Conservation (phyloP, 2,797 vertebrate species). For the Ammospiza maritima region DNA sequence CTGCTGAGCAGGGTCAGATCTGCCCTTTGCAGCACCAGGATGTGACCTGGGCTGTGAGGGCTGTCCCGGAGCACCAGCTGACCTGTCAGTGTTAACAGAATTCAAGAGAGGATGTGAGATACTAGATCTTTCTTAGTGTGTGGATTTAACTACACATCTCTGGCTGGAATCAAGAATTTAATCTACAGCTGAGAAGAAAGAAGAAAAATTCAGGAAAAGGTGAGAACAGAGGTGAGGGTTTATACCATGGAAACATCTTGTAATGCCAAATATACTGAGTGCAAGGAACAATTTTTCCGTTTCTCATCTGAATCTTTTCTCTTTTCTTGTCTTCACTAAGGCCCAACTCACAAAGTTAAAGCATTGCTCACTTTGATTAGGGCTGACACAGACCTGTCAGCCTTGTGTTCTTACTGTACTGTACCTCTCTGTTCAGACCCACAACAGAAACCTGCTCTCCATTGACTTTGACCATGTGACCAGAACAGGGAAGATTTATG, state of each 20-base stretch:
- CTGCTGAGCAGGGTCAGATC: neutral
- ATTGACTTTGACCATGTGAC: slow-evolving; percentile 96
- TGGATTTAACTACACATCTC: neutral
- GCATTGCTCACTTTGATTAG: neutral
- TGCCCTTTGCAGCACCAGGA: neutral
- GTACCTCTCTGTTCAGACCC: slow-evolving; percentile 82
- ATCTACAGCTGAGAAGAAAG: neutral
- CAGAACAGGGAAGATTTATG: slow-evolving; percentile 95
- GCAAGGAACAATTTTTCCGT: neutral
- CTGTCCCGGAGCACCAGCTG: neutral
- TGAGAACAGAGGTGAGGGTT: neutral
- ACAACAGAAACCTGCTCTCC: slow-evolving; percentile 97
- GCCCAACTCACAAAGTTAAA: neutral
- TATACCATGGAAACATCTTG: neutral
- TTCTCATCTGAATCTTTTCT: neutral
- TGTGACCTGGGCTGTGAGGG: neutral
- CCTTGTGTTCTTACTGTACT: neutral
- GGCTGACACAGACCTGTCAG: neutral
- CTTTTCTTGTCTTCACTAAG: neutral
- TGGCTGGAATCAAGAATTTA: neutral
- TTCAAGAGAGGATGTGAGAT: neutral
- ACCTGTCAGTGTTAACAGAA: neutral
- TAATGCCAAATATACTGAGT: neutral
- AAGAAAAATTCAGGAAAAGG: neutral
- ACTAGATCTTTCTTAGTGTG: neutral